A percentile compares a stretch with the other conserved stretches of the same genome.
Evolutionary conservation across 2,888 invertebrate genomes (phyloP).

Genomic region (Apamea crenata): DNA sequence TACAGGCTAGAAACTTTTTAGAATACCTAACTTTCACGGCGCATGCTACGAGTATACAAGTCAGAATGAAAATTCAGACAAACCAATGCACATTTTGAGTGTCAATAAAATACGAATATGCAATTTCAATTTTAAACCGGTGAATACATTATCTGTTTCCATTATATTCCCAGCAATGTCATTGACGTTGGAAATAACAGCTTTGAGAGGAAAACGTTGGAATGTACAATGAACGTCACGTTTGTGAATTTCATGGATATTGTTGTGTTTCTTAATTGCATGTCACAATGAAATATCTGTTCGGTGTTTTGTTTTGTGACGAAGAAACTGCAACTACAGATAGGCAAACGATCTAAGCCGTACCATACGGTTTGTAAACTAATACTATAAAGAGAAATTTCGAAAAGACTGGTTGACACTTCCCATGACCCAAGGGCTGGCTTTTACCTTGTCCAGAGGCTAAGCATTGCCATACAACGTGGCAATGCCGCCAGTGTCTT

Average conservation of each 20-base stretch:
- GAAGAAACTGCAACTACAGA: neutral
- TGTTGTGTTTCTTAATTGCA: constrained; percentile 36
- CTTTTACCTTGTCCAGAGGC: no score
- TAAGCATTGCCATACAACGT: no score
- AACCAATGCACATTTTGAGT: constrained; percentile 21
- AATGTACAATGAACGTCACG: constrained; percentile 3
- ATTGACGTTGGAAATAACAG: constrained; percentile 30
- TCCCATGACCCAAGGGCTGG: no score
- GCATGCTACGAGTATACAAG: neutral
- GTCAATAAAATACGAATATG: constrained; percentile 30
- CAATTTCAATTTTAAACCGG: constrained; percentile 26
- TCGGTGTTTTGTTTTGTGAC: neutral
- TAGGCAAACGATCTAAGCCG: no score
- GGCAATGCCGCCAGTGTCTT: no score
- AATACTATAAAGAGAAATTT: no score
- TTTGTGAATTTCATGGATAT: constrained; percentile 10
- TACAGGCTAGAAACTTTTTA: neutral
- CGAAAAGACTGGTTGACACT: no score
- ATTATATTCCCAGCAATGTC: constrained; percentile 33
- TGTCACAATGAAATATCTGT: constrained; percentile 20
- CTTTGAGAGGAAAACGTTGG: constrained; percentile 1
- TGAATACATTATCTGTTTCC: constrained; percentile 39
- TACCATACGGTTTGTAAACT: neutral
- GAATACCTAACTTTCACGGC: neutral
- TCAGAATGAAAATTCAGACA: constrained; percentile 2